A percentile compares a stretch with the other conserved stretches of the same genome.
Evolutionary conservation across 2,797 vertebrate species (phyloP).

Genomic region (Cyprinodon diabolis): DNA sequence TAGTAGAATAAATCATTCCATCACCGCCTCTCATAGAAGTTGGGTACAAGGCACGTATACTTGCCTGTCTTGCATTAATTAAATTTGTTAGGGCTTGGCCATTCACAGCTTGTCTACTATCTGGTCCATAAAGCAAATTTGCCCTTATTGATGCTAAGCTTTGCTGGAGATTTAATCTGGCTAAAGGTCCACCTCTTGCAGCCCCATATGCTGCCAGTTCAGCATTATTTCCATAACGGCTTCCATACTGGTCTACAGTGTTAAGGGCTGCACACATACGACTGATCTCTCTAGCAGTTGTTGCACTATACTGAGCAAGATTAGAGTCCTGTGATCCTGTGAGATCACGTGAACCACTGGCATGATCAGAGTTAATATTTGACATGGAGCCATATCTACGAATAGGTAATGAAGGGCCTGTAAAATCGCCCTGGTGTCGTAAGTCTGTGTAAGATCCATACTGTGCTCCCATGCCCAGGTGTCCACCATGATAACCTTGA

Average conservation of each 20-base stretch:
- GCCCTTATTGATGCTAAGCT: constrained; percentile 86
- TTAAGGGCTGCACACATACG: constrained; percentile 98
- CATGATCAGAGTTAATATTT: constrained; percentile 93
- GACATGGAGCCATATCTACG: constrained; percentile 95
- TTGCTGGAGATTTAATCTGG: constrained; percentile 83
- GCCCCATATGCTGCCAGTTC: constrained; percentile 88
- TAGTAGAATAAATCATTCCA: constrained; percentile 99
- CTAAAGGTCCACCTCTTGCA: constrained; percentile 78
- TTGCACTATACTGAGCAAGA: constrained; percentile 97
- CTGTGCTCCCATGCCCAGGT: constrained; percentile 90
- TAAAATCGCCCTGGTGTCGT: constrained; percentile 88
- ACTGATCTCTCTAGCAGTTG: constrained; percentile 96
- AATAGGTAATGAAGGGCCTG: constrained; percentile 88
- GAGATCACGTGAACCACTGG: constrained; percentile 84
- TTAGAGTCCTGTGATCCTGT: constrained; percentile 90
- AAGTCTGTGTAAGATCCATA: constrained; percentile 97
- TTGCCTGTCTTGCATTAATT: constrained; percentile 85
- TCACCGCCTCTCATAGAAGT: constrained; percentile 92
- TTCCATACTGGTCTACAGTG: constrained; percentile 94
- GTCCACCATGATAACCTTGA: constrained; percentile 89
- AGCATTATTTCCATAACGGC: constrained; percentile 83
- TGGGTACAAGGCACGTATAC: constrained; percentile 90
- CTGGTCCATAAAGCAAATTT: constrained; percentile 88
- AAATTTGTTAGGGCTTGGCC: constrained; percentile 88
- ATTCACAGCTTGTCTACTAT: constrained; percentile 81